Conservation (phyloP, 1,140 invertebrate species). For the Melipona quadrifasciata region DNA sequence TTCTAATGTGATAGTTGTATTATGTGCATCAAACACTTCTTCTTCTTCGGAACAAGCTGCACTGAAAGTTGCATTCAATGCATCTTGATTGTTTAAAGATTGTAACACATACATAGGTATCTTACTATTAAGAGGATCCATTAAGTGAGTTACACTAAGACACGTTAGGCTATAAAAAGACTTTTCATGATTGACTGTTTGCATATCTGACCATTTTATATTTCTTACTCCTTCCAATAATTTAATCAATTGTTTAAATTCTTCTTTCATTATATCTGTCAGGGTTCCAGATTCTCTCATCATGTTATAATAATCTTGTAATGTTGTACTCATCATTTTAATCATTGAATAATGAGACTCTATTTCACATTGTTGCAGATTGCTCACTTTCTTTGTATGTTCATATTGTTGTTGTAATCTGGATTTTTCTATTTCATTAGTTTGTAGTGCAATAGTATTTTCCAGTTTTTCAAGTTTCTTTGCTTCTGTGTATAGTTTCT, state of each 20-base stretch:
- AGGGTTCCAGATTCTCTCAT: conserved; percentile 71
- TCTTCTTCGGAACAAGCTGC: conserved; percentile 35
- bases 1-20: conserved; percentile 47
- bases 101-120: conserved; percentile 52
- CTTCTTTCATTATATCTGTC: conserved; percentile 74
- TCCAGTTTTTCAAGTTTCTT: conserved; percentile 64
- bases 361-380: conserved; percentile 75
- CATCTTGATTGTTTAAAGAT: conserved; percentile 30
- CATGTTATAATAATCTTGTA: conserved; percentile 76
- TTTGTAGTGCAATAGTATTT: conserved; percentile 55
- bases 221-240: conserved; percentile 78
- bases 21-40: not conserved
- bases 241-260: conserved; percentile 77
- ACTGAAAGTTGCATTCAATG: conserved; percentile 51
- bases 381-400: conserved; percentile 73
- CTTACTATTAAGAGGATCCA: conserved; percentile 59
- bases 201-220: conserved; percentile 80
- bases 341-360: conserved; percentile 71
- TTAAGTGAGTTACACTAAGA: conserved; percentile 62
- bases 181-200: conserved; percentile 59
- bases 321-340: conserved; percentile 69
- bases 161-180: conserved; percentile 71
- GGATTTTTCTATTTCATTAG: conserved; percentile 68
- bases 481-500: conserved; percentile 57
- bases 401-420: conserved; percentile 72